These are phyloP conservation scores for Cerceris rybyensis DNA, from an alignment of 2,888 invertebrate species.

Conservation along the genomic window DNA sequence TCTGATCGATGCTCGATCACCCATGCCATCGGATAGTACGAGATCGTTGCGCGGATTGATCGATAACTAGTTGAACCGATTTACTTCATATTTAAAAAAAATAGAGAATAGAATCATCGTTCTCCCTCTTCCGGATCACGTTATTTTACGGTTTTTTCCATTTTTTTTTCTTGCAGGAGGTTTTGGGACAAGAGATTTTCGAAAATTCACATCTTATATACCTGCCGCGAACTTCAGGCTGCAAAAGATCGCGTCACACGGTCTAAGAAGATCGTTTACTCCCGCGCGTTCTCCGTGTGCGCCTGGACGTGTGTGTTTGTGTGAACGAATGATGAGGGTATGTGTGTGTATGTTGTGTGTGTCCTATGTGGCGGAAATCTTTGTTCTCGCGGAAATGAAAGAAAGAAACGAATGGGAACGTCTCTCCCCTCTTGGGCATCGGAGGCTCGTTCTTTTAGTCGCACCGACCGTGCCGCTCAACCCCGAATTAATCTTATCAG, in stretches of 20 bases:
- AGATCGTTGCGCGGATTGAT: too few species aligned
- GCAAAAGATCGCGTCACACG: conserved; percentile 16
- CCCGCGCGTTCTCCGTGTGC: neutral
- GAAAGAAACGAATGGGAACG: conserved; percentile 36
- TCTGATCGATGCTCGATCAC: neutral
- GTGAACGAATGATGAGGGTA: neutral
- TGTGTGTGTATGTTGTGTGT: conserved; percentile 18
- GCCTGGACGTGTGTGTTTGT: neutral
- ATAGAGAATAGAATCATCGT: neutral
- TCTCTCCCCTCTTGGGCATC: conserved; percentile 26
- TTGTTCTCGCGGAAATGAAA: conserved; percentile 25
- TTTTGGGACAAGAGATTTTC: too few species aligned
- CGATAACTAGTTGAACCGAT: neutral
- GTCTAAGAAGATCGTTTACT: neutral
- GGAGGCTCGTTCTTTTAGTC: conserved; percentile 17
- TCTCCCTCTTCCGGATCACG: neutral
- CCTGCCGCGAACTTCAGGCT: conserved; percentile 27
- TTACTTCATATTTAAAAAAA: neutral
- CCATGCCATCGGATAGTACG: too few species aligned
- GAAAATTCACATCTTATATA: neutral
- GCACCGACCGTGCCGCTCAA: conserved; percentile 40
- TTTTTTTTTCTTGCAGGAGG: too few species aligned
- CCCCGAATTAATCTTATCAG: conserved; percentile 56
- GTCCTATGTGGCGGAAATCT: conserved; percentile 19
- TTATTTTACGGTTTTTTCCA: too few species aligned